A percentile compares a stretch with the other conserved stretches of the same genome.
phyloP scores from a whole-genome alignment of 1,140 invertebrate genomes.

The Diuraphis noxia region DNA sequence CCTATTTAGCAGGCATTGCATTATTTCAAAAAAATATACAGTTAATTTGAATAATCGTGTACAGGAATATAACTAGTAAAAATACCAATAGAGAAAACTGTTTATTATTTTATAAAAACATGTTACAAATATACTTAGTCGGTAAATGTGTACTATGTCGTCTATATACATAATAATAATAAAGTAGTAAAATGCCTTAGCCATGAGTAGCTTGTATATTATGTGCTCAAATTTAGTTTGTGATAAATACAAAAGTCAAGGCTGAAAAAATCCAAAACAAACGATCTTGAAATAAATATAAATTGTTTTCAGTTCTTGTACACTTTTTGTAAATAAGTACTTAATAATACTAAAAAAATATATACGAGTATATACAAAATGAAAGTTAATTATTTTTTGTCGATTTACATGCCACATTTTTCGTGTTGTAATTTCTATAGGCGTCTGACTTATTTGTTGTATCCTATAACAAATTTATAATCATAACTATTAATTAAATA shows the following conservation, averaged over 20 bases:
- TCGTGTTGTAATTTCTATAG: background rate
- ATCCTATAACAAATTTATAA: background rate
- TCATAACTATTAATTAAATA: background rate
- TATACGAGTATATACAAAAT: background rate
- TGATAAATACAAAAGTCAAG: background rate
- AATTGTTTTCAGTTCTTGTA: background rate
- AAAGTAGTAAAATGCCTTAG: background rate
- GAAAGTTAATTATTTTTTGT: background rate
- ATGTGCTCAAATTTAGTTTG: background rate
- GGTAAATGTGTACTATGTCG: background rate
- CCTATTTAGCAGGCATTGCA: background rate
- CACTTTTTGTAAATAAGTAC: background rate
- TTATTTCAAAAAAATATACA: background rate
- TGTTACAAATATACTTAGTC: background rate
- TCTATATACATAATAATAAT: background rate
- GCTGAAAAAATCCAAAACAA: background rate
- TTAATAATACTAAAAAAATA: background rate
- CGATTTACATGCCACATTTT: background rate
- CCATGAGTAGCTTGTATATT: background rate
- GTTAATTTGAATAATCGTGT: constrained; percentile 20
- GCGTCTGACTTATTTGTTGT: background rate
- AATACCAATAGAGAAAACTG: background rate
- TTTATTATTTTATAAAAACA: background rate
- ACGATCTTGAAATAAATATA: background rate
- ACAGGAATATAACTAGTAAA: background rate